These are phyloP conservation scores for Macheiramphus alcinus DNA, from an alignment of 2,113 vertebrate genomes.

Conservation along the genomic window DNA sequence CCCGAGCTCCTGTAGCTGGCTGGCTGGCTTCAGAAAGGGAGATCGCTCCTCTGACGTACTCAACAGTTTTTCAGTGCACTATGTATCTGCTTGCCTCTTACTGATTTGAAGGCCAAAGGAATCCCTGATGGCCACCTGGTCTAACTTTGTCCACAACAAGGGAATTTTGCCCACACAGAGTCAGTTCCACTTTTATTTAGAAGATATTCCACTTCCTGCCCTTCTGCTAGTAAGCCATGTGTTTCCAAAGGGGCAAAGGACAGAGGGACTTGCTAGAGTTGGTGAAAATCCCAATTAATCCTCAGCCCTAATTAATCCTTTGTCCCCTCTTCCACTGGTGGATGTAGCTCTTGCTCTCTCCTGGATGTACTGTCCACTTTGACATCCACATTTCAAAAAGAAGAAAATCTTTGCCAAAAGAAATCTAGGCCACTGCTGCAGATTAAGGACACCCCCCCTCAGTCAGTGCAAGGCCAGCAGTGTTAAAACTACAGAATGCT, in stretches of 20 bases:
- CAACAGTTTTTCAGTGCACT: not conserved
- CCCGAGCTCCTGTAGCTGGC: not conserved
- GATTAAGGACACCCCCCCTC: not conserved
- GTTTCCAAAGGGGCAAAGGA: not conserved
- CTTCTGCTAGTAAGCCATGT: not conserved
- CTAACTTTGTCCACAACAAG: not conserved
- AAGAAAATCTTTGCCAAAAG: not conserved
- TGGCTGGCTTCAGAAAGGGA: not conserved
- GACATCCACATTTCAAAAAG: not conserved
- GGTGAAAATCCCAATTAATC: not conserved
- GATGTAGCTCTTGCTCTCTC: not conserved
- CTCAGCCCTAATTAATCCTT: not conserved
- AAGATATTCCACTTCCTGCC: not conserved
- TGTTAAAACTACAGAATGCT: not conserved
- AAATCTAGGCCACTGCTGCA: not conserved
- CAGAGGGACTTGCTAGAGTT: not conserved
- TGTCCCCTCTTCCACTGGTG: not conserved
- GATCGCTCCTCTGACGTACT: rapidly evolving
- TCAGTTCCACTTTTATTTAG: not conserved
- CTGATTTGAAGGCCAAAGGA: not conserved
- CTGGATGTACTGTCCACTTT: not conserved
- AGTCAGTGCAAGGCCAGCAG: not conserved
- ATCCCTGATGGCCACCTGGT: not conserved
- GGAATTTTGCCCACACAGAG: not conserved
- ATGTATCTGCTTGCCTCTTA: not conserved